Conservation (phyloP, 2,888 invertebrate genomes). For the Pandemis corylana region DNA sequence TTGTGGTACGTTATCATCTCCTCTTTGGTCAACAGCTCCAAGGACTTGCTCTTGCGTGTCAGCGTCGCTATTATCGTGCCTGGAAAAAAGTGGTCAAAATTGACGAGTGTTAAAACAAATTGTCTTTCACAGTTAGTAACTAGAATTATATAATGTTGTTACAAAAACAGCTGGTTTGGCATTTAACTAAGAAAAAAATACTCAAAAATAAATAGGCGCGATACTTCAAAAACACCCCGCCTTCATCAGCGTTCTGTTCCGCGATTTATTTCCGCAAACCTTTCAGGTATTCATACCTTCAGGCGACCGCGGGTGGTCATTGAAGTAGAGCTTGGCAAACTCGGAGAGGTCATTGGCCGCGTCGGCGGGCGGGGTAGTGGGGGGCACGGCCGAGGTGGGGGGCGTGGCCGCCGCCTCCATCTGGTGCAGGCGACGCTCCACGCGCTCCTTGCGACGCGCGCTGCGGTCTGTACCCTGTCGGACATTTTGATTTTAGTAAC, state of each 20-base stretch:
- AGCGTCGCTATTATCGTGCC: conserved; percentile 93
- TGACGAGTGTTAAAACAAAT: too few species aligned
- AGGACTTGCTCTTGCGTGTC: conserved; percentile 91
- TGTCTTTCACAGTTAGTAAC: too few species aligned
- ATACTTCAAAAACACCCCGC: too few species aligned
- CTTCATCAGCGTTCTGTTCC: too few species aligned
- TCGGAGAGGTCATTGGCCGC: conserved; percentile 93
- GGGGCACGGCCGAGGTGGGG: conserved; percentile 58
- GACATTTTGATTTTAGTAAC: neutral
- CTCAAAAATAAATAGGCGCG: too few species aligned
- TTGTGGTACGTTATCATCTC: conserved; percentile 97
- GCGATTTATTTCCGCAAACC: too few species aligned
- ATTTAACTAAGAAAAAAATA: too few species aligned
- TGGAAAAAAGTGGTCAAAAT: conserved; percentile 44
- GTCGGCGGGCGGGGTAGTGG: conserved; percentile 83
- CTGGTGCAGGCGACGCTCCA: conserved; percentile 94
- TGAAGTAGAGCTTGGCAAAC: conserved; percentile 97
- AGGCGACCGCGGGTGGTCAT: conserved; percentile 93
- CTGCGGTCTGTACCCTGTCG: conserved; percentile 86
- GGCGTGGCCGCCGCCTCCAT: conserved; percentile 84
- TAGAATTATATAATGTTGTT: too few species aligned
- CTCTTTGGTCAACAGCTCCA: conserved; percentile 93
- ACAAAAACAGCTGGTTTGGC: too few species aligned
- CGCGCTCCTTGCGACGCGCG: conserved; percentile 92
- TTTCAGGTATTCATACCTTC: conserved; percentile 84